phyloP scores from a whole-genome alignment of 1,140 invertebrate genomes.

The Andricus grossulariae region DNA sequence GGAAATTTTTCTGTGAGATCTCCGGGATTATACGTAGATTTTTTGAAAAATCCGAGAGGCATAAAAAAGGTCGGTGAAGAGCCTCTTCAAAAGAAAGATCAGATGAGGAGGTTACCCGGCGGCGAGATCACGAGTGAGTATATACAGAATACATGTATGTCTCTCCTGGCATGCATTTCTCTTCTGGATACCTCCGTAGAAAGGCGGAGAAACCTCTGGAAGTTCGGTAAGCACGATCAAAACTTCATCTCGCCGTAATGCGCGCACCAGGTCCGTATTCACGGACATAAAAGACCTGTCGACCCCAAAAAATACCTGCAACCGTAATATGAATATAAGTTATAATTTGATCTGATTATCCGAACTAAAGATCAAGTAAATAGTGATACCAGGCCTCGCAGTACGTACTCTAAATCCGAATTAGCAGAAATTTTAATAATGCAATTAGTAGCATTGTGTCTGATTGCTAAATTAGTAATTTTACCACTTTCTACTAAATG shows the following conservation, averaged over 20 bases:
- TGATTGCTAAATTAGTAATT: too few species aligned
- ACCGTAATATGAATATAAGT: too few species aligned
- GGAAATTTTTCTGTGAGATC: too few species aligned
- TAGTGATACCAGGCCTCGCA: too few species aligned
- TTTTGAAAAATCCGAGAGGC: background rate
- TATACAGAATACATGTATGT: constrained; percentile 35
- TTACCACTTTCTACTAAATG: too few species aligned
- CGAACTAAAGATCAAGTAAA: too few species aligned
- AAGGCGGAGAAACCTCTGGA: constrained; percentile 68
- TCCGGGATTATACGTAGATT: too few species aligned
- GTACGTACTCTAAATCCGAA: too few species aligned
- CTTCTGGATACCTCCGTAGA: constrained; percentile 63
- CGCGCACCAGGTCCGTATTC: constrained; percentile 31
- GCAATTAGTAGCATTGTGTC: too few species aligned
- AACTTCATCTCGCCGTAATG: constrained; percentile 55
- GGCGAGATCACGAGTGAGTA: constrained; percentile 5
- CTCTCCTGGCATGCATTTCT: constrained; percentile 56
- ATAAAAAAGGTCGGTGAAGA: background rate
- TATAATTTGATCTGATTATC: too few species aligned
- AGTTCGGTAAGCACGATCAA: constrained; percentile 51
- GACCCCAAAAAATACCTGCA: too few species aligned
- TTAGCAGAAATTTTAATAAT: too few species aligned
- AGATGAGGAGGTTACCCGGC: constrained; percentile 1
- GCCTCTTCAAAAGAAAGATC: constrained; percentile 9
- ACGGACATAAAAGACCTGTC: background rate